Conservation (phyloP, 2,888 invertebrate genomes). For the Chrysopilus asiliformis region DNA sequence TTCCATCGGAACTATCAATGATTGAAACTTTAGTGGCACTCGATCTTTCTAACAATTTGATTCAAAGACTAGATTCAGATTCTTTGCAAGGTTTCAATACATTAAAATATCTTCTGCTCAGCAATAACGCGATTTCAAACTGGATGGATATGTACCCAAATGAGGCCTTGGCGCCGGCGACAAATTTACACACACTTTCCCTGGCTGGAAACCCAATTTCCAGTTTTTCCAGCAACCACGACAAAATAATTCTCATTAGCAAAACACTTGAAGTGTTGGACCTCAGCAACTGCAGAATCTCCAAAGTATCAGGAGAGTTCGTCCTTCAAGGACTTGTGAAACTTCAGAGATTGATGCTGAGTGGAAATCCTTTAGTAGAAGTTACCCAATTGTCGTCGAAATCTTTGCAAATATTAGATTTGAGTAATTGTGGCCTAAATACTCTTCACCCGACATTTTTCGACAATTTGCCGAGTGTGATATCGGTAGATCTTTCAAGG, state of each 20-base stretch:
- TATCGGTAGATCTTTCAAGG: slow-evolving; percentile 45
- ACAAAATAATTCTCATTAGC: slow-evolving; percentile 43
- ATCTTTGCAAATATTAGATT: slow-evolving; percentile 41
- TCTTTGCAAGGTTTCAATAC: slow-evolving; percentile 41
- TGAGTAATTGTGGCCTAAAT: slow-evolving; percentile 44
- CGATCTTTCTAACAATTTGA: slow-evolving; percentile 41
- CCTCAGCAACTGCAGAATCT: slow-evolving; percentile 48
- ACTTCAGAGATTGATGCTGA: slow-evolving; percentile 41
- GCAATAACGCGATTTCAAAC: slow-evolving; percentile 45
- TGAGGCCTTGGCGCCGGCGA: slow-evolving; percentile 37
- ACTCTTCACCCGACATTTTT: slow-evolving; percentile 41
- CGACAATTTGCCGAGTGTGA: slow-evolving; percentile 43
- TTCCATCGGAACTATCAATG: slow-evolving; percentile 40
- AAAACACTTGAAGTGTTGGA: slow-evolving; percentile 44
- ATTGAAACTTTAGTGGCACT: slow-evolving; percentile 41
- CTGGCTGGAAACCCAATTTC: slow-evolving; percentile 49
- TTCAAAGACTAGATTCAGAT: slow-evolving; percentile 38
- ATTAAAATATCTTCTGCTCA: slow-evolving; percentile 47
- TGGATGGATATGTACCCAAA: slow-evolving; percentile 46
- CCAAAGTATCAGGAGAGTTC: slow-evolving; percentile 37
- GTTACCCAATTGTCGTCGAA: slow-evolving; percentile 39
- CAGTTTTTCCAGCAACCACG: slow-evolving; percentile 39
- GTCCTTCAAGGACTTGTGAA: slow-evolving; percentile 37
- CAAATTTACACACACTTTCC: slow-evolving; percentile 44
- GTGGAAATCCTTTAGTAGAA: slow-evolving; percentile 39